phyloP scores from a whole-genome alignment of 1,140 invertebrate species.

The Cyrtorhinus lividipennis region DNA sequence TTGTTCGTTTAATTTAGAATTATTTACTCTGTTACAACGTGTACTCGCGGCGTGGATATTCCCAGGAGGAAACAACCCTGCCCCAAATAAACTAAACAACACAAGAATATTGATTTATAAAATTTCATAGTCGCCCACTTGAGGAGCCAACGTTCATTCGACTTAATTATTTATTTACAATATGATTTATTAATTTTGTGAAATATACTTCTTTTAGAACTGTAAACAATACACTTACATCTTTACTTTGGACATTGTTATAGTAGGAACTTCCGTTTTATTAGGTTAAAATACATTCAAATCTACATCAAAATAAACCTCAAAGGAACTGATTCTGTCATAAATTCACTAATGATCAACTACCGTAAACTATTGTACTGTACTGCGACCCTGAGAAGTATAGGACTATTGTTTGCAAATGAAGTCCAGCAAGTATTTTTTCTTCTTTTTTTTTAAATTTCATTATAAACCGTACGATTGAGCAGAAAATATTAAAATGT shows the following conservation, averaged over 20 bases:
- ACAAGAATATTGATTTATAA: constrained; percentile 7
- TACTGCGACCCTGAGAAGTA: constrained; percentile 23
- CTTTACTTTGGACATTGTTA: constrained; percentile 7
- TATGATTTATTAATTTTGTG: constrained; percentile 9
- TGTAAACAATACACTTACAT: constrained; percentile 10
- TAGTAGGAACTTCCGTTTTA: constrained; percentile 6
- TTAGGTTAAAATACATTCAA: constrained; percentile 9
- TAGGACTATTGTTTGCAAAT: constrained; percentile 20
- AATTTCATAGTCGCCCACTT: neutral
- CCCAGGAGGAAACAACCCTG: neutral
- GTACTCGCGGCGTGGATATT: neutral
- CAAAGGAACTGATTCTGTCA: neutral
- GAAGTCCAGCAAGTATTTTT: constrained; percentile 16
- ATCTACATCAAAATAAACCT: constrained; percentile 4
- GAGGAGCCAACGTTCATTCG: neutral
- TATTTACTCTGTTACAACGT: neutral
- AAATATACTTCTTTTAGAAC: constrained; percentile 2
- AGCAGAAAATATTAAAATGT: constrained; percentile 20
- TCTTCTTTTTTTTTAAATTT: too few relatives aligned
- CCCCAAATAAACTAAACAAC: neutral
- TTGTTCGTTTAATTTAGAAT: neutral
- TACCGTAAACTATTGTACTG: constrained; percentile 23
- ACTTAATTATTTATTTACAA: constrained; percentile 15
- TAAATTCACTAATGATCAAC: neutral
- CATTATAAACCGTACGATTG: constrained; percentile 15